Base-by-base conservation (phyloP, 2,797 vertebrate genomes). In the Manis javanica region DNA sequence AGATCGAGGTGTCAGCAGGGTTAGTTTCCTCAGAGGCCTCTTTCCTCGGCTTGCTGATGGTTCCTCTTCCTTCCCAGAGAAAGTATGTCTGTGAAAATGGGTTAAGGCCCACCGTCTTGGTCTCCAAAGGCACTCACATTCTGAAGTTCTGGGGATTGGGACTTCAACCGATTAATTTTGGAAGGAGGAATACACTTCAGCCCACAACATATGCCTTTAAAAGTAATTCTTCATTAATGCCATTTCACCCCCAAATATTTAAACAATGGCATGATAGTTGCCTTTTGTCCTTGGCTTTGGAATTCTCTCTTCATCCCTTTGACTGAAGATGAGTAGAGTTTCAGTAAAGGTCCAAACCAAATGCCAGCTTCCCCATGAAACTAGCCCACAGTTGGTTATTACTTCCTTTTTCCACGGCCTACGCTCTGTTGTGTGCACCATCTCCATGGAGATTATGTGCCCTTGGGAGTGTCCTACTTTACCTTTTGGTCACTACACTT, bases 401-500 rank as follows among this genome's bases (percentile, higher is more conserved):
- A 10, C 42, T 46, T 46, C 63, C 18, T 34, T 37, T 5, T 6
- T 2, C 57, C 3, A 19, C 18, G 75, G 31, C 49, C 14, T 26
- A 3, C 19, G 39, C 13, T 31, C 18, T 19, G 0, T 2, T 12
- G 3, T 1, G 3, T 13, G 21, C 4, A 1, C 57, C 21, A 14
- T 4, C 39, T 5, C 9, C 15, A 10, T 8, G 34, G 42, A 6
- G 10, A 2, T 31, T 49, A 16, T 19, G 4, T 59, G 26, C 2
- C 69, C 53, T 31, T 39, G 39, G 46, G 19, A 55, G 7, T 18
- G 39, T n/a, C 9, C 26, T 49, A 1, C 5, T 42, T 21, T 31
- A 31, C 18, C 10, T 42, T 71, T 26, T 1, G 6, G 79, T 84
- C 49, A 72, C n/a, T 4, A 19, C 31, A 12, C 6, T 77, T 34